Percentiles rank a stretch among this genome's conserved stretches.
Evolutionary conservation across 53 echinoderm and acorn worm species (phyloP).

Genomic region (Astropecten irregularis): DNA sequence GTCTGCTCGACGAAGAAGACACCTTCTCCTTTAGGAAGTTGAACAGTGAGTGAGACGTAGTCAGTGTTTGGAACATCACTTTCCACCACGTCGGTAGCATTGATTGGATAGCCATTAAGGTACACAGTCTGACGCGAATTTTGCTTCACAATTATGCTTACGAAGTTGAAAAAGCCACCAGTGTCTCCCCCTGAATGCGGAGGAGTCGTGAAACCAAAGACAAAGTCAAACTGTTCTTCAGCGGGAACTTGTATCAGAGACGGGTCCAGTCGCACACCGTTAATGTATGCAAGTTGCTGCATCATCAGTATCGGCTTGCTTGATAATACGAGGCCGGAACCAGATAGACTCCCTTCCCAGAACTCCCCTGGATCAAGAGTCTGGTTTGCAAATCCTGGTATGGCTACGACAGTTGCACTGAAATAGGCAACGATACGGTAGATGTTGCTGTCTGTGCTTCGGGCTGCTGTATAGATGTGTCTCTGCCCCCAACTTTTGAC

Average conservation of each 20-base stretch:
- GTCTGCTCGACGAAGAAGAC: conserved; percentile 66
- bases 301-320: conserved; percentile 56
- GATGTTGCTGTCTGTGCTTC: conserved; percentile 8
- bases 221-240: conserved; percentile 58
- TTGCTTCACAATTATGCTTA: conserved; percentile 56
- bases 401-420: conserved; percentile 36
- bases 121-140: conserved; percentile 25
- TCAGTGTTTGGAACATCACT: conserved; percentile 26
- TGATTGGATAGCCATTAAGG: conserved; percentile 46
- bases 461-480: conserved; percentile 57
- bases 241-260: conserved; percentile 70
- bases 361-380: conserved; percentile 52
- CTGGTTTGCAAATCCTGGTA: conserved; percentile 7
- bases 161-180: conserved; percentile 59
- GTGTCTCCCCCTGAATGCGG: conserved; percentile 55
- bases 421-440: conserved; percentile 60
- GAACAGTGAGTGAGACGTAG: conserved; percentile 41
- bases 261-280: conserved; percentile 43
- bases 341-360: conserved; percentile 44
- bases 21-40: conserved; percentile 71
- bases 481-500: conserved; percentile 67
- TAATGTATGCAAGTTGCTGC: conserved; percentile 44
- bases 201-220: conserved; percentile 70
- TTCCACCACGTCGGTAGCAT: neutral
- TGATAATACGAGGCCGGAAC: conserved; percentile 60